Conservation (phyloP, 35 echinoderm and acorn worm genomes). For the Lytechinus variegatus region DNA sequence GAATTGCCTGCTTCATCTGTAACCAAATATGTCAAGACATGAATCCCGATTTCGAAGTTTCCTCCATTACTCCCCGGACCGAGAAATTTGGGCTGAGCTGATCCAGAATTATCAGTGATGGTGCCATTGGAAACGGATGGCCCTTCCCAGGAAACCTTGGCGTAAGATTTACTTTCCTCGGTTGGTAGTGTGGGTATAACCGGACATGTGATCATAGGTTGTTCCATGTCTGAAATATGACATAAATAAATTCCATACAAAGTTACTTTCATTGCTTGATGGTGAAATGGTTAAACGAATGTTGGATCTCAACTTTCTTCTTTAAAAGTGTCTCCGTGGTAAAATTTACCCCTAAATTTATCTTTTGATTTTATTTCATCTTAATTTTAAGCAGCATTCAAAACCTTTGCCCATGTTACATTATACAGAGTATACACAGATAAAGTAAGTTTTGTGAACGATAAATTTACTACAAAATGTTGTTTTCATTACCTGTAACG, state of each 20-base stretch:
- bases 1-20: slow-evolving; percentile 2
- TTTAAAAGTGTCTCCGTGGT: too few relatives aligned
- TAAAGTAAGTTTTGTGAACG: too few relatives aligned
- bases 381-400: too few relatives aligned
- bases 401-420: too few relatives aligned
- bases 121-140: neutral
- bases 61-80: neutral
- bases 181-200: neutral
- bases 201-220: neutral
- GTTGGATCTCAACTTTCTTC: too few relatives aligned
- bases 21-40: neutral
- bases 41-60: neutral
- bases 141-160: neutral
- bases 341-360: too few relatives aligned
- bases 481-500: neutral
- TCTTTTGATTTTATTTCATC: too few relatives aligned
- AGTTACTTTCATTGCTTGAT: neutral
- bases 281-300: too few relatives aligned
- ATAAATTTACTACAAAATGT: neutral
- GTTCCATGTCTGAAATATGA: neutral
- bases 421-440: too few relatives aligned
- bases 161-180: neutral
- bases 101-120: slow-evolving; percentile 26
- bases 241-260: neutral
- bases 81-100: neutral